Evolutionary conservation across 2,797 vertebrate species (phyloP).

Genomic region (Alauda arvensis): DNA sequence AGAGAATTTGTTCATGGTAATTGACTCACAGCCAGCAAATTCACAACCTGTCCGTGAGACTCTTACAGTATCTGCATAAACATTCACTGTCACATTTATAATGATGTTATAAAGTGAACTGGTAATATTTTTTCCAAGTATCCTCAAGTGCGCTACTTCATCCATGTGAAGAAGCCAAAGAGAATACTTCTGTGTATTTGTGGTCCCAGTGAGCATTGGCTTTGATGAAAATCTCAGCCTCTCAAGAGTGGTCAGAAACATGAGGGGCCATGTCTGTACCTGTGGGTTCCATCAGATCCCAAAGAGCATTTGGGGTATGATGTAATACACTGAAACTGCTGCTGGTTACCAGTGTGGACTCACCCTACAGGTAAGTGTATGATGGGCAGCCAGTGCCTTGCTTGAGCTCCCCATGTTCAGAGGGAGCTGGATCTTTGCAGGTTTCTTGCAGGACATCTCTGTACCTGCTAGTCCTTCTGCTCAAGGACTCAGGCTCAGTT

Average conservation of each 20-base stretch:
- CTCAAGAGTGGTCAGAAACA: slow-evolving; percentile 3
- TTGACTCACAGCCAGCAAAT: neutral
- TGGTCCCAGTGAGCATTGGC: neutral
- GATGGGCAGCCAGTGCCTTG: neutral
- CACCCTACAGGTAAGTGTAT: neutral
- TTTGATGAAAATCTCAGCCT: neutral
- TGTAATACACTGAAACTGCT: neutral
- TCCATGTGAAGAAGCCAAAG: neutral
- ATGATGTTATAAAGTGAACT: neutral
- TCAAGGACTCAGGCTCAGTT: neutral
- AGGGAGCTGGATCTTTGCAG: neutral
- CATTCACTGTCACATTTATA: neutral
- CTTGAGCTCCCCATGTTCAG: neutral
- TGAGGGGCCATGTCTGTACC: neutral
- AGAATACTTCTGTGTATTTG: neutral
- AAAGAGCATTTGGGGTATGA: neutral
- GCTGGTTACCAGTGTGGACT: neutral
- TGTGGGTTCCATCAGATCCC: neutral
- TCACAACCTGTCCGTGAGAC: neutral
- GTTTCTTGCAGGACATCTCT: neutral
- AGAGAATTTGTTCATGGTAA: neutral
- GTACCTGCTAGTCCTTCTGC: neutral
- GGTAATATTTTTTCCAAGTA: neutral
- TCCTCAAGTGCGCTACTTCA: neutral
- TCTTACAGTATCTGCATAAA: neutral